Evolutionary conservation across 2,113 vertebrate genomes (phyloP), one percentile per base, ranked within the genome.

Genomic region (Podocnemis expansa): DNA sequence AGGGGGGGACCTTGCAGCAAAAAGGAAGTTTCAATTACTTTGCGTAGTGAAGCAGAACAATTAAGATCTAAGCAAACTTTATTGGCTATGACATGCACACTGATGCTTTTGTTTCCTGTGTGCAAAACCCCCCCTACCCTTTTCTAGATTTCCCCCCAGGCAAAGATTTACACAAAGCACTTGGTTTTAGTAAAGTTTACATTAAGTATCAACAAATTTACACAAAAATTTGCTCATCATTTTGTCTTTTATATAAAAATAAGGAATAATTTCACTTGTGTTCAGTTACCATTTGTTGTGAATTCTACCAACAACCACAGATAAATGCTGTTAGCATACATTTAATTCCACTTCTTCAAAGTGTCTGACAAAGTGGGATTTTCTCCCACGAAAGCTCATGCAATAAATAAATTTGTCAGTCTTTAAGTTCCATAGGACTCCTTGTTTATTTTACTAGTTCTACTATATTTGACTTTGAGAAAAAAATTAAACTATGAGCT

Each of bases 21-120:
- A 98, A 98, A 97, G 98, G 97, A 98, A 98, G 98, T 98, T 98
- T 98, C 98, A 98, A 98, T 98, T 98, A 98, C 98, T 98, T 97
- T 97, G 98, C 98, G 98, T 98, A 98, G 97, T 97, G 96, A 98
- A 98, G 97, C 97, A 98, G 98, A 98, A 98, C 98, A 98, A 98
- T 97, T 98, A 98, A 98, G 98, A 98, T 98, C 98, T 96, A 98
- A 98, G 98, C 91, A 98, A 97, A 98, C 97, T 96, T 98, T 98
- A 98, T 98, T 98, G 98, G 97, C 94, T 97, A 98, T 98, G 98
- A 98, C 98, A 98, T 98, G 97, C 96, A 97, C 95, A 96, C 95
- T 97, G 96, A 96, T 88, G 89, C 91, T 97, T 97, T 97, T 97
- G 94, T 97, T 98, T 98, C 96, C 73, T 29, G 81, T 92, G 87